These are phyloP conservation scores for Nezara viridula DNA, from an alignment of 2,888 invertebrate species.

Conservation along the genomic window DNA sequence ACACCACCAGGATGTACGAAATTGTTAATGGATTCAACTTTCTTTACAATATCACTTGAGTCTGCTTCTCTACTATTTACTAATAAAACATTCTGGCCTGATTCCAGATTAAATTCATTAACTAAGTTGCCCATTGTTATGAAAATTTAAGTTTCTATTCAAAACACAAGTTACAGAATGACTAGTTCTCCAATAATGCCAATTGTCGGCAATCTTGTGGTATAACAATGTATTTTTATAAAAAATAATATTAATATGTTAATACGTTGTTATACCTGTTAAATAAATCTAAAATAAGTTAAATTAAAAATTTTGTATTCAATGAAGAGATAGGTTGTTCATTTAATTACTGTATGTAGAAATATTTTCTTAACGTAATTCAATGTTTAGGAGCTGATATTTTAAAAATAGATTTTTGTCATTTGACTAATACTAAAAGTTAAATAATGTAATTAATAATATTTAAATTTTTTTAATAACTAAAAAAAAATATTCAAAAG, in stretches of 20 bases:
- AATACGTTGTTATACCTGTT: background rate
- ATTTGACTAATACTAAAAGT: background rate
- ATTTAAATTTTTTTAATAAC: background rate
- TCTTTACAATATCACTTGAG: conserved; percentile 50
- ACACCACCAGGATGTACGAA: conserved; percentile 56
- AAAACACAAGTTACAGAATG: background rate
- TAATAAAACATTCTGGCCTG: conserved; percentile 60
- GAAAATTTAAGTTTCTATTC: background rate
- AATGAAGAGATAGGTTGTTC: background rate
- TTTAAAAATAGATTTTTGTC: background rate
- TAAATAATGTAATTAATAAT: background rate
- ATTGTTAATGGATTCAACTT: conserved; percentile 58
- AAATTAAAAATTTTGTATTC: background rate
- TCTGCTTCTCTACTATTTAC: conserved; percentile 59
- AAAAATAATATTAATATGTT: no score
- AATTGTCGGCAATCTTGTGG: no score
- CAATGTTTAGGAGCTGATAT: background rate
- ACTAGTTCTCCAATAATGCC: background rate
- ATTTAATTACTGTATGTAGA: background rate
- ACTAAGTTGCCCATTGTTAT: conserved; percentile 7
- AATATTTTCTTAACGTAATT: background rate
- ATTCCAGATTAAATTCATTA: conserved; percentile 20
- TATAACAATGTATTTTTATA: background rate
- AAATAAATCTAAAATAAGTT: background rate
- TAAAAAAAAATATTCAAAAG: background rate